Conservation (phyloP, 1,140 invertebrate genomes). For the Lucilia cuprina region DNA sequence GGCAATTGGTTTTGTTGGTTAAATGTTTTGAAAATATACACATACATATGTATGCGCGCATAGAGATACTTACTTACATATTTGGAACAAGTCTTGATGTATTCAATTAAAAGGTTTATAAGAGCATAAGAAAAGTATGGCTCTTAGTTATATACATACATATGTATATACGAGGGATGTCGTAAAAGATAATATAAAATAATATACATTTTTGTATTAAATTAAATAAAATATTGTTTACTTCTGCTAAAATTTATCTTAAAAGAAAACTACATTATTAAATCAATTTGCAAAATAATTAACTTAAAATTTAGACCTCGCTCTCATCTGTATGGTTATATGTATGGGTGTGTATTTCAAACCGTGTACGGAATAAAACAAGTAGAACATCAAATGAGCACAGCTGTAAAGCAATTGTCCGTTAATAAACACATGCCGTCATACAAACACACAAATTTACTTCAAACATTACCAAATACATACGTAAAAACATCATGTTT, state of each 20-base stretch:
- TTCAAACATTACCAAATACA: background rate
- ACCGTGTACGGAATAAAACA: background rate
- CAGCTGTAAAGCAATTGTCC: conserved; percentile 13
- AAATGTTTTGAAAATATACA: background rate
- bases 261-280: too few relatives aligned
- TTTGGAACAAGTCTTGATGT: background rate
- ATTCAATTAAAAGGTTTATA: background rate
- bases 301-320: background rate
- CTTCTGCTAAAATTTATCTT: too few relatives aligned
- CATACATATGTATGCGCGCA: too few relatives aligned
- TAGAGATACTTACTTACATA: too few relatives aligned
- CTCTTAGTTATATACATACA: too few relatives aligned
- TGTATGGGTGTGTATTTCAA: background rate
- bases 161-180: too few relatives aligned
- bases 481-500: background rate
- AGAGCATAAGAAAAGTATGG: background rate
- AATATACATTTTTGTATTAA: background rate
- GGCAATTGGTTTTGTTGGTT: background rate
- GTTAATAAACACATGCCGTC: background rate
- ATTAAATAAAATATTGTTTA: too few relatives aligned
- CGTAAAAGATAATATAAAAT: too few relatives aligned
- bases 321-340: background rate
- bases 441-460: background rate
- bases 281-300: too few relatives aligned
- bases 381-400: background rate